Percentiles rank a stretch among this genome's conserved stretches.
Conservation (phyloP, 2,113 vertebrate species). For the Silurus meridionalis region DNA sequence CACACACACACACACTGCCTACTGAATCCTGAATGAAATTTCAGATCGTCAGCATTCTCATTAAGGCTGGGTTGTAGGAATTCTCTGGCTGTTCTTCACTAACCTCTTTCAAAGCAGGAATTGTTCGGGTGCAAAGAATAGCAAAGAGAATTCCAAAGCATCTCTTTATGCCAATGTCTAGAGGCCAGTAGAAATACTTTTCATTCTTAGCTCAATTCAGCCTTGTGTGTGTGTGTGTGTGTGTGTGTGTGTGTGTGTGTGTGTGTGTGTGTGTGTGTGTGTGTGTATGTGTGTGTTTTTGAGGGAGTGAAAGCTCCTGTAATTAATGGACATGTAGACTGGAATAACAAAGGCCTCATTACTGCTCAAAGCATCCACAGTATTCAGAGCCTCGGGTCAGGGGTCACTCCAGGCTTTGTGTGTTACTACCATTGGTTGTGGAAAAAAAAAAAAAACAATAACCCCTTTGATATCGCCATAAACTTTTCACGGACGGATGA, state of each 20-base stretch:
- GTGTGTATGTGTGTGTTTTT: neutral
- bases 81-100: constrained; percentile 48
- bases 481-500: constrained; percentile 25
- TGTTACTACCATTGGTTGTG: constrained; percentile 41
- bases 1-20: constrained; percentile 21
- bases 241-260: constrained; percentile 5
- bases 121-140: constrained; percentile 52
- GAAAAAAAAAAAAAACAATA: constrained; percentile 51
- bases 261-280: constrained; percentile 27
- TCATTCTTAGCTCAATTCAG: constrained; percentile 32
- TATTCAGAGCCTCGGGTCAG: constrained; percentile 44
- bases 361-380: constrained; percentile 42
- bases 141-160: constrained; percentile 47
- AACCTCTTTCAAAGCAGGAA: constrained; percentile 49
- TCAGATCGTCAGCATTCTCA: constrained; percentile 41
- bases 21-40: constrained; percentile 48
- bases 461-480: constrained; percentile 46
- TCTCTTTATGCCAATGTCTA: constrained; percentile 27
- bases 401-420: constrained; percentile 53
- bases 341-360: constrained; percentile 44
- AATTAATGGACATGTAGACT: constrained; percentile 53
- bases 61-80: constrained; percentile 50
- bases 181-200: constrained; percentile 47
- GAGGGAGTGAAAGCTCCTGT: constrained; percentile 17
- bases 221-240: constrained; percentile 7